Evolutionary conservation across 2,113 vertebrate species (phyloP).

Genomic region (Leptocoma aspasia): DNA sequence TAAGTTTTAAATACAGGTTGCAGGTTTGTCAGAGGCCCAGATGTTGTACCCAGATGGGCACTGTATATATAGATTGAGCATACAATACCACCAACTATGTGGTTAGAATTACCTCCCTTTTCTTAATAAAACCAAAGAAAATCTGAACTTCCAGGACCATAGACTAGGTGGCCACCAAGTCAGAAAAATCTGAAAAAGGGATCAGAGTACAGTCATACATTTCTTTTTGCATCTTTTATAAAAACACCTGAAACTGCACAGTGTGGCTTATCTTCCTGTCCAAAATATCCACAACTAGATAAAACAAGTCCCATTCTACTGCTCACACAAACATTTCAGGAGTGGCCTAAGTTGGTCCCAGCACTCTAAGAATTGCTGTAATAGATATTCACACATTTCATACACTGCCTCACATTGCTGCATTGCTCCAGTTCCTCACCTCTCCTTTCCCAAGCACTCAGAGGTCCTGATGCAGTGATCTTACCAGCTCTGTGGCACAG

Average conservation of each 20-base stretch:
- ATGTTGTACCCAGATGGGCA: too few species aligned
- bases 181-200: neutral
- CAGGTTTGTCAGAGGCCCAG: neutral
- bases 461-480: neutral
- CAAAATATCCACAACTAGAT: neutral
- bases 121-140: neutral
- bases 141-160: neutral
- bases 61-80: neutral
- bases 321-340: neutral
- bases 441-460: neutral
- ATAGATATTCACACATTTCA: neutral
- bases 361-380: neutral
- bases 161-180: neutral
- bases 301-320: neutral
- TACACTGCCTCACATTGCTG: accelerated
- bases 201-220: neutral
- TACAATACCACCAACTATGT: neutral
- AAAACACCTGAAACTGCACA: neutral
- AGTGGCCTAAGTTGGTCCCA: neutral
- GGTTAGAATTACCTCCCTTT: neutral
- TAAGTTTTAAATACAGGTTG: neutral
- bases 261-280: neutral
- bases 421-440: neutral
- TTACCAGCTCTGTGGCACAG: neutral
- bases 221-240: neutral